Conservation (phyloP, 2,888 invertebrate genomes). For the Xestia xanthographa region DNA sequence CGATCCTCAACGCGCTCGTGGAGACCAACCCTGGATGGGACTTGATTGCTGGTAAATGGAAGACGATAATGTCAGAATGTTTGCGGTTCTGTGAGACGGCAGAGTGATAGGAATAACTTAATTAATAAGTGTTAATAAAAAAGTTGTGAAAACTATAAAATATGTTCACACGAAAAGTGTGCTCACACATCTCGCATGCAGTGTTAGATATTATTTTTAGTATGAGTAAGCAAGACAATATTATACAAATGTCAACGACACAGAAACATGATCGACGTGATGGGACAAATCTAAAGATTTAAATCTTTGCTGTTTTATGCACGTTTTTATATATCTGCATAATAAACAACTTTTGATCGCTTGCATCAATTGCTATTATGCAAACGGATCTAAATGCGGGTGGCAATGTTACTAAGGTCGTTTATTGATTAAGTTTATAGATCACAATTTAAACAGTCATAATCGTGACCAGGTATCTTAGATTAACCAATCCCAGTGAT, state of each 20-base stretch:
- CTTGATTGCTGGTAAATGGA: background rate
- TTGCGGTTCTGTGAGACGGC: background rate
- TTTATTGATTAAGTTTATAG: slow-evolving; percentile 12
- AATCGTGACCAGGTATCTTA: background rate
- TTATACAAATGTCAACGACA: background rate
- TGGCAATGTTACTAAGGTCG: slow-evolving; percentile 46
- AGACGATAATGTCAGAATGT: background rate
- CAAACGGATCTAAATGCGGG: slow-evolving; percentile 47
- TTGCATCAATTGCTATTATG: slow-evolving; percentile 37
- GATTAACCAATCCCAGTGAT: background rate
- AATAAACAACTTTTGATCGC: slow-evolving; percentile 32
- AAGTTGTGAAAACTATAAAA: background rate
- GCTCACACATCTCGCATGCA: background rate
- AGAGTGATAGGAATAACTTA: background rate
- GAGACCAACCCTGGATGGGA: background rate
- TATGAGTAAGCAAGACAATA: background rate
- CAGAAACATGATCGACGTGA: background rate
- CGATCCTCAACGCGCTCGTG: background rate
- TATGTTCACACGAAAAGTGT: background rate
- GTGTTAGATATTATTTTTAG: background rate
- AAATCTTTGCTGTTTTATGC: slow-evolving; percentile 1
- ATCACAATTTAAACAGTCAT: background rate
- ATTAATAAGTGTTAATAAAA: background rate
- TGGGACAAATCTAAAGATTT: background rate
- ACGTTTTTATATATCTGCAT: slow-evolving; percentile 22